Percentiles rank a stretch among this genome's conserved stretches.
Evolutionary conservation across 2,113 vertebrate genomes (phyloP).

Genomic region (Scytalopus superciliaris): DNA sequence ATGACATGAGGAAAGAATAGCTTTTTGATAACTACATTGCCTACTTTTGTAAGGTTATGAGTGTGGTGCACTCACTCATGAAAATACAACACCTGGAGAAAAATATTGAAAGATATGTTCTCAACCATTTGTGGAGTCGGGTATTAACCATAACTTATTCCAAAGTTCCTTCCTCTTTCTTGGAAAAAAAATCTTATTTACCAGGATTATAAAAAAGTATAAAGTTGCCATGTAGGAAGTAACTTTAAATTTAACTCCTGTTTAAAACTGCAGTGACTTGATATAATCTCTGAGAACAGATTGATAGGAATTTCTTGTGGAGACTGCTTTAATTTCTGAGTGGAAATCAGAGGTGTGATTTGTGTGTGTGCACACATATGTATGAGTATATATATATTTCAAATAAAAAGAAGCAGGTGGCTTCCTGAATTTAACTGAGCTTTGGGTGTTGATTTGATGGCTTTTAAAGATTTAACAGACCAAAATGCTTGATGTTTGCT

Average conservation of each 20-base stretch:
- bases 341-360: not conserved
- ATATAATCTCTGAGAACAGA: not conserved
- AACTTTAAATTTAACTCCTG: not conserved
- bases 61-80: not conserved
- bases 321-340: not conserved
- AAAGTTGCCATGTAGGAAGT: not conserved
- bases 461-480: not conserved
- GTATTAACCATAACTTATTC: not conserved
- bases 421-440: not conserved
- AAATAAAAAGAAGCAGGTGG: not conserved
- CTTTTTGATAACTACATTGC: not conserved
- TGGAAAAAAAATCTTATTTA: not conserved
- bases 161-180: not conserved
- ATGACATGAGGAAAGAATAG: not conserved
- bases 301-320: not conserved
- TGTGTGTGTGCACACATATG: rapidly evolving
- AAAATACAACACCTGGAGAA: not conserved
- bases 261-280: not conserved
- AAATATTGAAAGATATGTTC: not conserved
- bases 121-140: not conserved
- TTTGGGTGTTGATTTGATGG: not conserved
- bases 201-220: not conserved
- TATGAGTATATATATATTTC: not conserved
- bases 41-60: not conserved
- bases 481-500: not conserved